Conservation (phyloP, 2,113 vertebrate species). For the Planiliza haematocheilus region DNA sequence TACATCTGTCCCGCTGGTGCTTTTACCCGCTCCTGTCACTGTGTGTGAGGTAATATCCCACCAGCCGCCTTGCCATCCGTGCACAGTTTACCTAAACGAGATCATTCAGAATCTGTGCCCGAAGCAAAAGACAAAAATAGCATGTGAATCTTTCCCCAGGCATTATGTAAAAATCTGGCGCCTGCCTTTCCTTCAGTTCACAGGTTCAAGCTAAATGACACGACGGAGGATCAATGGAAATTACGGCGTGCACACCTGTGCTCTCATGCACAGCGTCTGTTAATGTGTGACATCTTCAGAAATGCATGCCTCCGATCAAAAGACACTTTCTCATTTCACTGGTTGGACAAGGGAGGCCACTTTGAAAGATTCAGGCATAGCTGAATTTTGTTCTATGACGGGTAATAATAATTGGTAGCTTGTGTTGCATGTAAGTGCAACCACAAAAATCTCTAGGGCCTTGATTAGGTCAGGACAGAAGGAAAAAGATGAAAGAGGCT, state of each 20-base stretch:
- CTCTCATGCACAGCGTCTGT: not conserved
- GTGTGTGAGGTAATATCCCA: slow-evolving; percentile 19
- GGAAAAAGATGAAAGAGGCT: not conserved
- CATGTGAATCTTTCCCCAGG: slow-evolving; percentile 6
- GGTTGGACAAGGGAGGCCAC: not conserved
- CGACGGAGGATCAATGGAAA: not conserved
- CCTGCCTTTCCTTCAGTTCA: slow-evolving; percentile 29
- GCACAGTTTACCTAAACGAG: slow-evolving; percentile 40
- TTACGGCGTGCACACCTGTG: slow-evolving; percentile 15
- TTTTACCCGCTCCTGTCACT: slow-evolving; percentile 4
- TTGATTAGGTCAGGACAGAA: not conserved
- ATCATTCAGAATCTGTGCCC: slow-evolving; percentile 38
- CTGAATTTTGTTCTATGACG: not conserved
- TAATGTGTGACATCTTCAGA: slow-evolving; percentile 3
- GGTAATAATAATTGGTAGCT: no score
- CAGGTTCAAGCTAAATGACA: slow-evolving; percentile 18
- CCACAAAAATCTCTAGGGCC: not conserved
- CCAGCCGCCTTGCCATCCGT: not conserved
- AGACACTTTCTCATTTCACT: not conserved
- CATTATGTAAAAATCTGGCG: slow-evolving; percentile 43
- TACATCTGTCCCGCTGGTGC: not conserved
- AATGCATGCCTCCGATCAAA: not conserved
- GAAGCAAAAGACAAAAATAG: slow-evolving; percentile 45
- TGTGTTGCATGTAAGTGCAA: no score
- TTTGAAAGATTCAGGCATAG: not conserved